Evolutionary conservation across 2,797 vertebrate genomes (phyloP), one percentile per base, ranked within the genome.

Genomic region (Loriculus beryllinus): DNA sequence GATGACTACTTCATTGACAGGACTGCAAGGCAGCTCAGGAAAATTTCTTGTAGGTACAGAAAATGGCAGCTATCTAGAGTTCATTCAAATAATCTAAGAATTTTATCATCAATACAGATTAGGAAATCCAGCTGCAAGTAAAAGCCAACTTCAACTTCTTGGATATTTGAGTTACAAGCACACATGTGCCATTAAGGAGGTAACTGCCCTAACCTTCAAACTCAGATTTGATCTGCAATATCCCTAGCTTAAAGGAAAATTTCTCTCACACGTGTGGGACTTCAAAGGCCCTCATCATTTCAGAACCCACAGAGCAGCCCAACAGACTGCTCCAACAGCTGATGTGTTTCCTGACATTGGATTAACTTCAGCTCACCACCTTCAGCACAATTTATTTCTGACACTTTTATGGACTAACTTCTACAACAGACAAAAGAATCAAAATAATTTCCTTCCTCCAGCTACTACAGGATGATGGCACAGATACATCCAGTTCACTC

Each of bases 231-330:
- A 96, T 60, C 83, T 42, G 48, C 67, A 69, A 48, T 69, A 92
- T 94, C 86, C 43, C 45, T 52, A 74, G 88, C 75, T 90, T 60
- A 54, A 77, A 90, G 83, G 90, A 79, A 93, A 68, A 90, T 64
- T 88, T 93, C 10, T 25, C 71, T 71, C 0, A 0, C 21, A 20
- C 3, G 3, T n/a, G 14, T 4, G 25, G 52, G 60, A 85, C 75
- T 92, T 87, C 81, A 92, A 92, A 96, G 81, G 69, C 60, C 23
- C 52, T 78, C 42, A 33, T 5, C n/a, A 35, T 43, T 63, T 35
- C 49, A 43, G 26, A 92, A 78, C 37, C 70, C 78, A 48, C n/a
- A 57, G 48, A 90, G 86, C 6, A 82, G 70, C 42, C 51, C 1
- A 3, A 88, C 82, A 86, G 88, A 49, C 67, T 47, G n/a, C 54